A percentile compares a stretch with the other conserved stretches of the same genome.
phyloP scores from a whole-genome alignment of 2,797 vertebrate species.

The Thaleichthys pacificus region DNA sequence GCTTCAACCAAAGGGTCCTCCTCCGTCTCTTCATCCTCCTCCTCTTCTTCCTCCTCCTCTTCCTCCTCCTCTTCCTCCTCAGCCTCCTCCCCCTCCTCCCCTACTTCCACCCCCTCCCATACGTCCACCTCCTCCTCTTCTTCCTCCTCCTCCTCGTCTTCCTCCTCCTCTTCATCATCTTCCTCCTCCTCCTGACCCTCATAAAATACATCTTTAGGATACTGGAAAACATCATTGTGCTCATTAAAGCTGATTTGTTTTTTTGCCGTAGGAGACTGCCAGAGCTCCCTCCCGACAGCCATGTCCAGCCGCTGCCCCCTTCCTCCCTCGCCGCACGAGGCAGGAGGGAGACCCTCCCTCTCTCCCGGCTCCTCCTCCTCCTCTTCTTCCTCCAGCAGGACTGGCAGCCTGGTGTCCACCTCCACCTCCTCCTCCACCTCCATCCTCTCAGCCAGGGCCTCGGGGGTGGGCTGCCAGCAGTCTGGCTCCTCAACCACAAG shows the following conservation, averaged over 20 bases:
- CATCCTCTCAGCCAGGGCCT: slow-evolving; percentile 91
- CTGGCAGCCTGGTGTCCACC: slow-evolving; percentile 52
- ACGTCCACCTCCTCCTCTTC: slow-evolving; percentile 55
- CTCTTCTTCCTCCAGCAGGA: slow-evolving; percentile 74
- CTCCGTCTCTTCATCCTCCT: slow-evolving; percentile 17
- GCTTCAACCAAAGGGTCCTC: slow-evolving; percentile 87
- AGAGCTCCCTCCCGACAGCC: slow-evolving; percentile 51
- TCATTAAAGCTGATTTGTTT: slow-evolving; percentile 66
- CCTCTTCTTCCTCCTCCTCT: slow-evolving; percentile 66
- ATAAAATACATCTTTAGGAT: slow-evolving; percentile 61
- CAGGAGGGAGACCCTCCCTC: slow-evolving; percentile 40
- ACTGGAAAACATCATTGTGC: slow-evolving; percentile 66
- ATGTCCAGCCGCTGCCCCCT: slow-evolving; percentile 43
- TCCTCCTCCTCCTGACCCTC: slow-evolving; percentile 47
- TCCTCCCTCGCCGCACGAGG: slow-evolving; percentile 29
- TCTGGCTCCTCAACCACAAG: slow-evolving; percentile 76
- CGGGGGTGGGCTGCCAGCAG: slow-evolving; percentile 79
- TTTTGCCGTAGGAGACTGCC: slow-evolving; percentile 35
- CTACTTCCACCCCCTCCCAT: slow-evolving; percentile 69
- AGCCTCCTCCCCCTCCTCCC: slow-evolving; percentile 68
- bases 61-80: slow-evolving; percentile 40
- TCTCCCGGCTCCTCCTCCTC: slow-evolving; percentile 52
- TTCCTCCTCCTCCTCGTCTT: slow-evolving; percentile 37
- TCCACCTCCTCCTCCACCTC: slow-evolving; percentile 70
- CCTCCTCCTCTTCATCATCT: slow-evolving; percentile 17